Conservation (phyloP, 2,113 vertebrate genomes). For the Tychaedon coryphoeus region DNA sequence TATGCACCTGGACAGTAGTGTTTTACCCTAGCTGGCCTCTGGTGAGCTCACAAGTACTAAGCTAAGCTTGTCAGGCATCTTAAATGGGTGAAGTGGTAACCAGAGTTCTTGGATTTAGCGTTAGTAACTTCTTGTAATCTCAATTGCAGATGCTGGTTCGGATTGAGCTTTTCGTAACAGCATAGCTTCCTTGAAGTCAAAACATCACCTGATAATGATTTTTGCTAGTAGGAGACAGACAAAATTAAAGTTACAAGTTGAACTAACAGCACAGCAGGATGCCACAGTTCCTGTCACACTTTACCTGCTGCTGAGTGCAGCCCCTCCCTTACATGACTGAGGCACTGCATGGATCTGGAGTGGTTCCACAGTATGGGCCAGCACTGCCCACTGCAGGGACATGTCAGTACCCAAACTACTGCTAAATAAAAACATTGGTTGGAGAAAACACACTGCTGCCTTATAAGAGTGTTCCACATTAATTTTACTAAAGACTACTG, state of each 20-base stretch:
- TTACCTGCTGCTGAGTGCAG: neutral
- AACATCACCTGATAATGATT: neutral
- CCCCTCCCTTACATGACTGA: neutral
- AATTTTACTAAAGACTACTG: neutral
- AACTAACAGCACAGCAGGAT: neutral
- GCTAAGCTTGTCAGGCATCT: neutral
- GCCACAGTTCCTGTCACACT: neutral
- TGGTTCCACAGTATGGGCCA: neutral
- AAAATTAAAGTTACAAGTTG: neutral
- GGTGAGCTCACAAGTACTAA: neutral
- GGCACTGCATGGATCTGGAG: neutral
- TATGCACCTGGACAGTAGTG: neutral
- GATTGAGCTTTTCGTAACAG: neutral
- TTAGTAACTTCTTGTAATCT: neutral
- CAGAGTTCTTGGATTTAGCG: neutral
- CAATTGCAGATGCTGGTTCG: neutral
- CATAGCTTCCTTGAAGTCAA: neutral
- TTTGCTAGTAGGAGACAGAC: neutral
- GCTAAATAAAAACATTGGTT: neutral
- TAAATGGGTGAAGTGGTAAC: accelerated
- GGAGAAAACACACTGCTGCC: neutral
- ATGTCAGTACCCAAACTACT: neutral
- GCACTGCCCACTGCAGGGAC: neutral
- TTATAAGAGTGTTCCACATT: neutral
- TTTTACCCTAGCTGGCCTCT: neutral